phyloP scores from a whole-genome alignment of 2,888 invertebrate genomes.

The Callinectes sapidus region DNA sequence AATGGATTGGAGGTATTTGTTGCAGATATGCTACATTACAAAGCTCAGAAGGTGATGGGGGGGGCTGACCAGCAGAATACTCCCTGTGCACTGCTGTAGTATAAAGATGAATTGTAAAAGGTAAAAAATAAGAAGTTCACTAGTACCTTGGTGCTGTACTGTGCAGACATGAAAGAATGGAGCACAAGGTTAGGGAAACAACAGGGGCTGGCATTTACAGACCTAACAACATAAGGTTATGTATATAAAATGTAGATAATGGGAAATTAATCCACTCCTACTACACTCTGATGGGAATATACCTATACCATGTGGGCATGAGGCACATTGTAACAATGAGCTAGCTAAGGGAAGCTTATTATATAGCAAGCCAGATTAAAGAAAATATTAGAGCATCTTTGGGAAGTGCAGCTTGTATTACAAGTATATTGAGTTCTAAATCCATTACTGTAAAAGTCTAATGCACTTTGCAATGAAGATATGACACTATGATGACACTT shows the following conservation, averaged over 20 bases:
- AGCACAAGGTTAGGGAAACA: not conserved
- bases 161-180: conserved; percentile 28
- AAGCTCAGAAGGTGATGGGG: not conserved
- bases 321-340: not conserved
- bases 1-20: not conserved
- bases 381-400: not conserved
- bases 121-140: not conserved
- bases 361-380: not conserved
- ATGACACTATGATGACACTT: too few relatives aligned
- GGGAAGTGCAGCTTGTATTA: not conserved
- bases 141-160: conserved; percentile 28
- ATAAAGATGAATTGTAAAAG: not conserved
- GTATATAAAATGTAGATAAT: not conserved
- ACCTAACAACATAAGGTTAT: not conserved
- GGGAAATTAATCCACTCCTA: not conserved
- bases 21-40: not conserved
- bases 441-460: not conserved
- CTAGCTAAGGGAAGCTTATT: not conserved
- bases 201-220: not conserved
- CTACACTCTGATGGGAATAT: not conserved
- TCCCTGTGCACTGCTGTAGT: not conserved
- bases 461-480: not conserved
- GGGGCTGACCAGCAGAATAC: not conserved
- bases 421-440: not conserved
- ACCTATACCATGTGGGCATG: not conserved